Evolutionary conservation across 2,797 vertebrate species (phyloP), one percentile per base, ranked within the genome.

Genomic region (Centropyge bicolor): DNA sequence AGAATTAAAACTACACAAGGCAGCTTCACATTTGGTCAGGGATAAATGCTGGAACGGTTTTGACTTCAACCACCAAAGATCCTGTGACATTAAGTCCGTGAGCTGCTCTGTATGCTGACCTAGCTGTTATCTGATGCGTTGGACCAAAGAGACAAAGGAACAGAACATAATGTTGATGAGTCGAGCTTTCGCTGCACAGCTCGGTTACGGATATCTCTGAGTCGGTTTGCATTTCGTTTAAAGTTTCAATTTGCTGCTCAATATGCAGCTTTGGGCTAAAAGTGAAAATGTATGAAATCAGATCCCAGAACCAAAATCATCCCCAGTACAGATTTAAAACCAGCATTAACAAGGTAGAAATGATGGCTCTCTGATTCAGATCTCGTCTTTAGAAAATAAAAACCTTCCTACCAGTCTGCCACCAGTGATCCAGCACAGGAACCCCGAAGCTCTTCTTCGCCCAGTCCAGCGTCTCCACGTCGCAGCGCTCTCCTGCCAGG

Each of bases 361-460:
- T 45, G 9, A 9, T 0, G 13, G 46, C 19, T 49, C 49, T 31
- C 13, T 5, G 2, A 57, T 31, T 31, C 7, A 54, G 27, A 64
- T 17, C 36, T 22, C 5, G 5, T 66, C 17, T 46, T 67, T 19
- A 45, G 0, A 79, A 24, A 68, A 20, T 17, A 16, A 27, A 74
- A 57, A 1, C 1, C 51, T 14, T 79, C 96, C 94, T 91, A 99
- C 98, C 98, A 4, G 98, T 99, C 92, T 99, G 98, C 98, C 98
- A 99, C 98, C 98, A 99, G 83, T 99, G 98, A 92, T 99, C 98
- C 89, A 99, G 93, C 61, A 99, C 96, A 8, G 98, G 98, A 40
- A 98, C 98, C 41, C 93, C 95, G 86, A 99, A 99, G 85, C 92
- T 93, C 76, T 70, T 94, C 93, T 97, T 98, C 56, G 98, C 96